Base-by-base conservation (phyloP, 2,888 invertebrate species). In the Fragum fragum region DNA sequence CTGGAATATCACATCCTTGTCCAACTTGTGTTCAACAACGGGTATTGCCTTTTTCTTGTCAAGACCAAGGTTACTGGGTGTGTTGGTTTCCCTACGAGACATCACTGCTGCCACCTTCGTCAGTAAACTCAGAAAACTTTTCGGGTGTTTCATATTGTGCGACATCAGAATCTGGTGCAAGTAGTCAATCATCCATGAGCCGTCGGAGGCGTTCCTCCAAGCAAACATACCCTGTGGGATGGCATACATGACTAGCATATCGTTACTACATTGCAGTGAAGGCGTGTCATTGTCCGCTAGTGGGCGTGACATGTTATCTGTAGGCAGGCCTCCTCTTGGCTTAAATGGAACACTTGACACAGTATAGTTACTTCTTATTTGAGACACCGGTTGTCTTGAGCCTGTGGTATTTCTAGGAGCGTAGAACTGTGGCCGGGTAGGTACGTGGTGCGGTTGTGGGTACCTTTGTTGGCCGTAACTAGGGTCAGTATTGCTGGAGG, bases 111-210 rank as follows among this genome's bases (percentile, higher is more conserved):
- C 66, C 14, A 83, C 85, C 29, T 78, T 76, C 3, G 80, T 83
- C 59, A 85, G 18, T 3, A 83, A 66, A 28, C 59, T 81, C 26
- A 85, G 73, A 18, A 83, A 78, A 39, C 63, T 73, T 26, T 73
- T 70, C 32, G 78, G 82, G 9, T 68, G 39, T 1, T 53, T 69
- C 73, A 81, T 71, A 39, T 85, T 68, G 47, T 85, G 74, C 0
- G 53, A 55, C 80, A 82, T 83, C 2, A 85, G 23, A 7, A 78
- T 74, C 71, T 79, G 63, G 53, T 83, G 72, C 9, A 85, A 57
- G 63, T 85, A 80, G 71, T 78, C 55, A 23, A 86, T 76, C 86
- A 86, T 85, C 80, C 83, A 80, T 0, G 85, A 84, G 9, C 87
- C 86, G 18, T 81, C 83, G 11, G 52, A 59, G 16, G 74, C 76